Percentiles rank a stretch among this genome's conserved stretches.
Evolutionary conservation across 2,888 invertebrate species (phyloP).

Genomic region (Athrips mouffetella): DNA sequence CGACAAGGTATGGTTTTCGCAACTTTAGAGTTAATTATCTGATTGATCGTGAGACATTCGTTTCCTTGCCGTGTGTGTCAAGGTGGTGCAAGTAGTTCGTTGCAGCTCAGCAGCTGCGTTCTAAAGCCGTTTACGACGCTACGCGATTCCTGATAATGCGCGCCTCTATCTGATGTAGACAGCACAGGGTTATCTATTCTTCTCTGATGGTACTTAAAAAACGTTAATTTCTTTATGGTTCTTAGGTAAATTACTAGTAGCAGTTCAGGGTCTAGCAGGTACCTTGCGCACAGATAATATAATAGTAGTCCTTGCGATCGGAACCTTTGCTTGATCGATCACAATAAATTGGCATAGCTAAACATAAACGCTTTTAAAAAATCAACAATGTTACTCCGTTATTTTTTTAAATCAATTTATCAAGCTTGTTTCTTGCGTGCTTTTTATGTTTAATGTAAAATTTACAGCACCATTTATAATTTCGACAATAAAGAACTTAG

Average conservation of each 20-base stretch:
- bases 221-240: neutral
- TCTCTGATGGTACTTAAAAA: no score
- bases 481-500: no score
- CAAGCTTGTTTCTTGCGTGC: no score
- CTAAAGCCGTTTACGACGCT: neutral
- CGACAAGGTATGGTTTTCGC: slow-evolving; percentile 7
- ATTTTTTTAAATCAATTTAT: no score
- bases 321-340: no score
- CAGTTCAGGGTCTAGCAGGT: neutral
- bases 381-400: no score
- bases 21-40: slow-evolving; percentile 30
- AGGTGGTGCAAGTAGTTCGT: neutral
- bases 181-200: neutral
- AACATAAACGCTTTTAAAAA: no score
- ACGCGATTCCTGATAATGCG: neutral
- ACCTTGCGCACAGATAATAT: neutral
- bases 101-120: neutral
- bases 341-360: no score
- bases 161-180: neutral
- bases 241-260: neutral
- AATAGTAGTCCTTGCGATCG: neutral
- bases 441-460: no score
- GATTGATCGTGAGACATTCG: slow-evolving; percentile 9
- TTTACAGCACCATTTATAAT: no score
- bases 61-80: slow-evolving; percentile 10